A percentile compares a stretch with the other conserved stretches of the same genome.
phyloP scores from a whole-genome alignment of 2,888 invertebrate species.

The Geotrupes spiniger region DNA sequence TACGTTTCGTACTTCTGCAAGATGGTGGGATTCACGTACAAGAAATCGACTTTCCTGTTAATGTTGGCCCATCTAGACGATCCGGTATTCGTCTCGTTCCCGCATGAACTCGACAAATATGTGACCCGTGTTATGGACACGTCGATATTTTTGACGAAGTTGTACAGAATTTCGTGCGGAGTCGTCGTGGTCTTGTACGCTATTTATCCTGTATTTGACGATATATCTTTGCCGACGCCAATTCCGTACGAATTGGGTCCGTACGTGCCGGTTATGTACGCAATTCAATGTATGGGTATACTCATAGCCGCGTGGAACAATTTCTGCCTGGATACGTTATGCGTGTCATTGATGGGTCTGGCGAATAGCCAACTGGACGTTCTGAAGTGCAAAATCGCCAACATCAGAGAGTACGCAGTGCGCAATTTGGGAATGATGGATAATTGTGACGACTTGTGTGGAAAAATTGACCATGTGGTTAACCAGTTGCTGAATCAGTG shows the following conservation, averaged over 20 bases:
- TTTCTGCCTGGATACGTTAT: slow-evolving; percentile 34
- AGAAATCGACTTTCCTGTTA: slow-evolving; percentile 17
- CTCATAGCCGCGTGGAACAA: slow-evolving; percentile 29
- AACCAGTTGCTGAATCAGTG: slow-evolving; percentile 11
- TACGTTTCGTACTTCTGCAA: slow-evolving; percentile 19
- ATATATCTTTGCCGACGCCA: slow-evolving; percentile 14
- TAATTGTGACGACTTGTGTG: slow-evolving; percentile 1
- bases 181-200: slow-evolving; percentile 10
- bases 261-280: slow-evolving; percentile 17
- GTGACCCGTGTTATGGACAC: slow-evolving; percentile 6
- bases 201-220: slow-evolving; percentile 12
- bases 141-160: slow-evolving; percentile 18
- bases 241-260: slow-evolving; percentile 16
- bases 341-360: slow-evolving; percentile 31
- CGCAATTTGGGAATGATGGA: not conserved
- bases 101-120: slow-evolving; percentile 15
- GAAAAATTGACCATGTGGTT: slow-evolving; percentile 1
- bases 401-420: slow-evolving; percentile 15
- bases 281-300: slow-evolving; percentile 23
- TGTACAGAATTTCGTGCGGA: slow-evolving; percentile 15
- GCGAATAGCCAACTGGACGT: slow-evolving; percentile 33
- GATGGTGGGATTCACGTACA: slow-evolving; percentile 14
- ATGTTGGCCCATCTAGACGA: slow-evolving; percentile 17
- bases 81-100: slow-evolving; percentile 21
- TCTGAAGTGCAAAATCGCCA: slow-evolving; percentile 28